Evolutionary conservation across 1,140 invertebrate species (phyloP).

Genomic region (Drosophila nigrodunni): DNA sequence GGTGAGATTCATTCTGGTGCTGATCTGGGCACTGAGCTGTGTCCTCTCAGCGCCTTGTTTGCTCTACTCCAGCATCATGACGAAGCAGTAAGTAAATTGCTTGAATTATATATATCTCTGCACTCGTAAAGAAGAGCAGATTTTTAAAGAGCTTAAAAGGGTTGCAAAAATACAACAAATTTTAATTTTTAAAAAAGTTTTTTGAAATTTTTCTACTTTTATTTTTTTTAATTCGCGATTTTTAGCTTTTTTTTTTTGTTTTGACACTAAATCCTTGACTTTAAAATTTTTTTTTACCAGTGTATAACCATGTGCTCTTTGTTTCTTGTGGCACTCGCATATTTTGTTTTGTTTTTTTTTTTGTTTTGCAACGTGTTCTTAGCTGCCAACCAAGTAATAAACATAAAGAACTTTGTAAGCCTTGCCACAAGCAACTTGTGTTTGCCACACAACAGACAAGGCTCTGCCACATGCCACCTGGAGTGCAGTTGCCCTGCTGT

Average conservation of each 20-base stretch:
- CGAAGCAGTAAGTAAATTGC: slow-evolving; percentile 87
- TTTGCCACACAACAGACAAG: slow-evolving; percentile 2
- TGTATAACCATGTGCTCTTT: not conserved
- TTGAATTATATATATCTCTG: not conserved
- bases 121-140: no score
- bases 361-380: slow-evolving; percentile 8
- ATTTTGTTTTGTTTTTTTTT: slow-evolving; percentile 17
- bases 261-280: no score
- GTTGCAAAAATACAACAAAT: no score
- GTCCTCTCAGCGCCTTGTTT: slow-evolving; percentile 92
- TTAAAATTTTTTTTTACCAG: no score
- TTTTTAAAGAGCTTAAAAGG: no score
- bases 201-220: no score
- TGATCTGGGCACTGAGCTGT: slow-evolving; percentile 93
- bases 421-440: slow-evolving; percentile 22
- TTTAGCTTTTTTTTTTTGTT: no score
- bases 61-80: slow-evolving; percentile 91
- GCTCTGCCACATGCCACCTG: slow-evolving; percentile 22
- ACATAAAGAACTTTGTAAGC: slow-evolving; percentile 69
- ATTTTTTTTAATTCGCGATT: no score
- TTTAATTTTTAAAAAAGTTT: no score
- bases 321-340: not conserved
- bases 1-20: slow-evolving; percentile 90
- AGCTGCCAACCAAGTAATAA: slow-evolving; percentile 30
- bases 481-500: slow-evolving; percentile 31